Percentiles rank a stretch among this genome's conserved stretches.
These are phyloP conservation scores for Macaca nemestrina DNA, from an alignment of 2,113 vertebrate genomes.

Conservation along the genomic window DNA sequence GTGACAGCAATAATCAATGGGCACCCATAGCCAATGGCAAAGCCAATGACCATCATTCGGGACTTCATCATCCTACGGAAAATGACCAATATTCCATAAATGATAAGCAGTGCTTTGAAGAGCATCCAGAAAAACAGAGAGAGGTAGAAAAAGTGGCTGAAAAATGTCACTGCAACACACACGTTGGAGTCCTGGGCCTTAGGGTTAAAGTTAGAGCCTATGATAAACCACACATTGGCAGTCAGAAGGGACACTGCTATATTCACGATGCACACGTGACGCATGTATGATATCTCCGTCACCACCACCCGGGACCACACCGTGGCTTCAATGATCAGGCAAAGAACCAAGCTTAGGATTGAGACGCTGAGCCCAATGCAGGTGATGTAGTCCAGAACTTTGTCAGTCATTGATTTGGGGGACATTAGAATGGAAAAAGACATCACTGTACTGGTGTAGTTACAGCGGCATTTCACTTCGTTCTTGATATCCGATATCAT, in stretches of 20 bases:
- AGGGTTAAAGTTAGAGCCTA: constrained; percentile 62
- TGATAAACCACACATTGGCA: constrained; percentile 91
- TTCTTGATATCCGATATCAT: neutral
- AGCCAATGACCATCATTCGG: constrained; percentile 85
- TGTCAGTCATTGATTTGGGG: neutral
- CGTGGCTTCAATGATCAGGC: constrained; percentile 85
- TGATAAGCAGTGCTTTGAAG: constrained; percentile 88
- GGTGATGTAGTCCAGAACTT: constrained; percentile 81
- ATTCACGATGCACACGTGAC: constrained; percentile 91
- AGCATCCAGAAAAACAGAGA: constrained; percentile 96
- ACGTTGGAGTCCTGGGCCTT: constrained; percentile 50
- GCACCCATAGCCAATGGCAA: constrained; percentile 88
- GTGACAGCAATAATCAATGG: constrained; percentile 88
- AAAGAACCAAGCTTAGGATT: constrained; percentile 87
- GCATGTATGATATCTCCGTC: constrained; percentile 89
- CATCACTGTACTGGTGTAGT: constrained; percentile 48
- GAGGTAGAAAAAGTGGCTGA: constrained; percentile 93
- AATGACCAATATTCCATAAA: constrained; percentile 88
- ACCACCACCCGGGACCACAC: constrained; percentile 88
- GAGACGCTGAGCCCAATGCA: constrained; percentile 88
- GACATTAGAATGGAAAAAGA: constrained; percentile 94
- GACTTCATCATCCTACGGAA: constrained; percentile 88
- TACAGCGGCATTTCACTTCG: constrained; percentile 84
- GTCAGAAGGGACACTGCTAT: constrained; percentile 87
- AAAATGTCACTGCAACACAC: constrained; percentile 90